These are phyloP conservation scores for Hemiprocne comata DNA, from an alignment of 2,113 vertebrate species.

Conservation along the genomic window DNA sequence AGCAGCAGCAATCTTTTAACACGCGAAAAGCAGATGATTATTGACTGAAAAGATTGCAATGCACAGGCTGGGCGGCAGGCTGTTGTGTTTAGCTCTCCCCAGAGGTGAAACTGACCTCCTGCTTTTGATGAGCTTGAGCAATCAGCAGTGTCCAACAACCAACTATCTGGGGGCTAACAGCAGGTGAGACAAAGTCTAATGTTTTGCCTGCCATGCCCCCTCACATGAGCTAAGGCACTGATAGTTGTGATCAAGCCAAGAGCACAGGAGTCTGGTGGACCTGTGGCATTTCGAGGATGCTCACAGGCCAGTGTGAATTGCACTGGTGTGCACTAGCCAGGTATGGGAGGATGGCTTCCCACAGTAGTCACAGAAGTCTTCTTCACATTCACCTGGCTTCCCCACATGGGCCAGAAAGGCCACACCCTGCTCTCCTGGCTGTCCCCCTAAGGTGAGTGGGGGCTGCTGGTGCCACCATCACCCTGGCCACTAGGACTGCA, in stretches of 20 bases:
- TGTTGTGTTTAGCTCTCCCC: background rate
- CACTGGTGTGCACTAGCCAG: background rate
- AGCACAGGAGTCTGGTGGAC: background rate
- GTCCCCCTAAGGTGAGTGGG: rapidly evolving
- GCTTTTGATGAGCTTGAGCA: background rate
- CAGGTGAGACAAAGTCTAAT: background rate
- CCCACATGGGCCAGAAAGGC: background rate
- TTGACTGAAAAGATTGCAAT: constrained; percentile 2
- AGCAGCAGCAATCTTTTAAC: constrained; percentile 41
- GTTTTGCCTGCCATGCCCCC: background rate
- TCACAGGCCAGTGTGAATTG: background rate
- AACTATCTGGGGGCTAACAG: background rate
- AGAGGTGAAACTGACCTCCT: background rate
- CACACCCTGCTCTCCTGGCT: background rate
- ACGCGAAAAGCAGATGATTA: constrained; percentile 49
- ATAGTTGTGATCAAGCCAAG: rapidly evolving
- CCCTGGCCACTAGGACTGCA: rapidly evolving
- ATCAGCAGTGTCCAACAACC: background rate
- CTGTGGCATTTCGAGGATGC: background rate
- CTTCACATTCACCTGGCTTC: background rate
- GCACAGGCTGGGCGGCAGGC: background rate
- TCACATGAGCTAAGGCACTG: rapidly evolving
- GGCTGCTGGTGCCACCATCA: background rate
- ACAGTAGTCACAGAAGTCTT: background rate
- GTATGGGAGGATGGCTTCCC: background rate